phyloP scores from a whole-genome alignment of 2,113 vertebrate species.

The Scopus umbretta region DNA sequence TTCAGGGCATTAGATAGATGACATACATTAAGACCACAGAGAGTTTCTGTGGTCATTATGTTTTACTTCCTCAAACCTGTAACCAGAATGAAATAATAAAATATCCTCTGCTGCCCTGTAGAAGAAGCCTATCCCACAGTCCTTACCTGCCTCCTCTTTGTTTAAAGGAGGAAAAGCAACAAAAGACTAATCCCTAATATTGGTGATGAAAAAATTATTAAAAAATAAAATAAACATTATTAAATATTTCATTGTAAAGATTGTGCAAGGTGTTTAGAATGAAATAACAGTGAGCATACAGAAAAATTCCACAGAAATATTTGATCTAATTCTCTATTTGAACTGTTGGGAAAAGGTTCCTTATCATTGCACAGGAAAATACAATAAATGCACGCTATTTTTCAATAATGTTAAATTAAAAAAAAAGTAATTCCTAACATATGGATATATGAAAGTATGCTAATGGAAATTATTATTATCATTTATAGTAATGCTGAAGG shows the following conservation, averaged over 20 bases:
- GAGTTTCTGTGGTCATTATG: neutral
- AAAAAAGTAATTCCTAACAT: neutral
- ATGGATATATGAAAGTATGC: neutral
- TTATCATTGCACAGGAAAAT: neutral
- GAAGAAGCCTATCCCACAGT: neutral
- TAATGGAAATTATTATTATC: neutral
- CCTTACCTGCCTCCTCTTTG: neutral
- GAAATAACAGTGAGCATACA: neutral
- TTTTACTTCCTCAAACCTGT: neutral
- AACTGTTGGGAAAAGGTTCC: neutral
- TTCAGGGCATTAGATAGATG: neutral
- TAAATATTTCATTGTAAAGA: neutral
- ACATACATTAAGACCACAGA: neutral
- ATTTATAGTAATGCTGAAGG: neutral
- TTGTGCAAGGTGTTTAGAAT: neutral
- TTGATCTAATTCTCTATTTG: neutral
- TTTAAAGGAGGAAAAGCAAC: neutral
- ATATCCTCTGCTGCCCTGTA: neutral
- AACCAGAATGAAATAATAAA: neutral
- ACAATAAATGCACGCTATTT: neutral
- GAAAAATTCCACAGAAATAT: neutral
- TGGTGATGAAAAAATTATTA: neutral
- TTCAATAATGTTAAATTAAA: neutral
- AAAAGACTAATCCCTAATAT: neutral
- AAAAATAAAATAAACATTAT: neutral